These are phyloP conservation scores for Acanthornis magna DNA, from an alignment of 2,797 vertebrate genomes.

Conservation along the genomic window DNA sequence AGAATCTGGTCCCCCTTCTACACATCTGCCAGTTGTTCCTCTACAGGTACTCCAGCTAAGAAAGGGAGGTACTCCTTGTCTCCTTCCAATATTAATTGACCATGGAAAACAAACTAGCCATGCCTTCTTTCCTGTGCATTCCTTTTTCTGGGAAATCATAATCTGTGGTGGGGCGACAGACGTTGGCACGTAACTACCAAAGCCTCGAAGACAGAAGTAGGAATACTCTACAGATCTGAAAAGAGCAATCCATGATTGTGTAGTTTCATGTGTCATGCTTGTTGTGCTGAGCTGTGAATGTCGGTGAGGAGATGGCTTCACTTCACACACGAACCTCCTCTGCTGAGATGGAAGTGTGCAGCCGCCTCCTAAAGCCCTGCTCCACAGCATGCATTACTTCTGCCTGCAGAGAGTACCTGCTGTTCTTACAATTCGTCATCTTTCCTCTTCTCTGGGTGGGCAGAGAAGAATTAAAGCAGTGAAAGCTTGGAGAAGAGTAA, in stretches of 20 bases:
- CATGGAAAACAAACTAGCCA: background rate
- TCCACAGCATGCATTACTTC: background rate
- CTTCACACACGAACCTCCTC: background rate
- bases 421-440: background rate
- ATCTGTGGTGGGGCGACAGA: background rate
- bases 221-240: background rate
- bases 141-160: background rate
- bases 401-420: background rate
- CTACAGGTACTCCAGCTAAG: background rate
- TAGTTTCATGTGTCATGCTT: background rate
- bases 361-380: background rate
- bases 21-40: background rate
- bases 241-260: background rate
- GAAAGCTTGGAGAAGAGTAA: background rate
- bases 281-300: background rate
- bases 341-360: background rate
- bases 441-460: background rate
- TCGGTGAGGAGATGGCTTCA: accelerated
- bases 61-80: background rate
- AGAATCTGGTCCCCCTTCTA: background rate
- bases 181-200: background rate
- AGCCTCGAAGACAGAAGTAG: background rate
- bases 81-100: background rate
- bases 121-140: background rate
- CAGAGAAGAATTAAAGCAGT: background rate